Evolutionary conservation across 2,113 vertebrate genomes (phyloP).

Genomic region (Grammomys dolichurus): DNA sequence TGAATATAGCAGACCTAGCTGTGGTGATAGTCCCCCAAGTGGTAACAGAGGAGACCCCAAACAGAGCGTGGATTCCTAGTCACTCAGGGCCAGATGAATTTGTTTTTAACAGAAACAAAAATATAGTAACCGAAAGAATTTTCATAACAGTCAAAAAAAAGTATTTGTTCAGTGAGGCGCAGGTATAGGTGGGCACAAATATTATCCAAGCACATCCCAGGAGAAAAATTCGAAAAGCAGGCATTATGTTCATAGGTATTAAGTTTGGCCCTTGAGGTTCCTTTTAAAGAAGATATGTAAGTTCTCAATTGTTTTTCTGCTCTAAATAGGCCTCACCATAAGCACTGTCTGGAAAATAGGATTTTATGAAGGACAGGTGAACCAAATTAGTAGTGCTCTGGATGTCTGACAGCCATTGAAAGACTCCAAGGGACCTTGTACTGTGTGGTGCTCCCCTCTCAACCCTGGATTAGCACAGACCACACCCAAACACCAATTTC

Average conservation of each 20-base stretch:
- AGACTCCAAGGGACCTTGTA: neutral
- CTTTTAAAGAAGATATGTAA: neutral
- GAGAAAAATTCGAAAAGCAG: neutral
- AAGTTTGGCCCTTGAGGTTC: neutral
- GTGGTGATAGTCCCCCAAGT: neutral
- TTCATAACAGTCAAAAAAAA: neutral
- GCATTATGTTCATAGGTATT: neutral
- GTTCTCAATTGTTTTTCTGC: neutral
- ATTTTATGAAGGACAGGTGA: neutral
- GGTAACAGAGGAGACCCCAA: neutral
- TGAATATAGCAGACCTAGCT: neutral
- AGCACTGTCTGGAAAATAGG: neutral
- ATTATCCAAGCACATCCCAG: neutral
- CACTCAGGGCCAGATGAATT: neutral
- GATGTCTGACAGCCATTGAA: neutral
- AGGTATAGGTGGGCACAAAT: neutral
- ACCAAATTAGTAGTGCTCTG: neutral
- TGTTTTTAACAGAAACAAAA: neutral
- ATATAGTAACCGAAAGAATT: neutral
- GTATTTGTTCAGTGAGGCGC: neutral
- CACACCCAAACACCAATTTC: neutral
- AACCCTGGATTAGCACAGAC: neutral
- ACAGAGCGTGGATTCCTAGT: neutral
- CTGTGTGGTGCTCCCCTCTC: neutral
- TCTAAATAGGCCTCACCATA: neutral